These are phyloP conservation scores for Dilophus febrilis DNA, from an alignment of 2,888 invertebrate species.

Conservation along the genomic window DNA sequence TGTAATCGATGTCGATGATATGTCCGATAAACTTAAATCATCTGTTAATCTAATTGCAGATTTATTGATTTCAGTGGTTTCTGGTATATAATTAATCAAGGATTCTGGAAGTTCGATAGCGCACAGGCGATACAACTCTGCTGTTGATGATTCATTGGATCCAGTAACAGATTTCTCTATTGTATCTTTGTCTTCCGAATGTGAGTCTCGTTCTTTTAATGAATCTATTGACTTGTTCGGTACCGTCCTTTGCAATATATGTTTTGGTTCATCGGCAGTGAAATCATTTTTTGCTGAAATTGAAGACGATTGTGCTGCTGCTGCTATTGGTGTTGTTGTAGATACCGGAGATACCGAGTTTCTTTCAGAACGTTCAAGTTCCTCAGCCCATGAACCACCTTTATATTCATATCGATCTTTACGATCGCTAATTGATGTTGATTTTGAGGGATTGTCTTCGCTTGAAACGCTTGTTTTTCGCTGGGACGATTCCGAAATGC, in stretches of 20 bases:
- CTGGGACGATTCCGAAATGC: slow-evolving; percentile 31
- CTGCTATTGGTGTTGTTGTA: slow-evolving; percentile 12
- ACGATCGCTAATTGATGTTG: slow-evolving; percentile 7
- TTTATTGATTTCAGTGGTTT: slow-evolving; percentile 2
- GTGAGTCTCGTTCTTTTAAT: too few species aligned
- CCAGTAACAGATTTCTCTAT: slow-evolving; percentile 1
- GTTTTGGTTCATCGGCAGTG: slow-evolving; percentile 25
- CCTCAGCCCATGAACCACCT: slow-evolving; percentile 32
- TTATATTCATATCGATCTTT: slow-evolving; percentile 11
- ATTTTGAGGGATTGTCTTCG: slow-evolving; percentile 8
- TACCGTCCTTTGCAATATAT: slow-evolving; percentile 27
- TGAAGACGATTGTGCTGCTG: background rate
- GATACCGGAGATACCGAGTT: slow-evolving; percentile 17
- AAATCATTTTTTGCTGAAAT: background rate
- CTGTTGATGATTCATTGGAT: background rate
- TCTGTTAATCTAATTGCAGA: slow-evolving; percentile 1
- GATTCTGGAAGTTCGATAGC: slow-evolving; percentile 3
- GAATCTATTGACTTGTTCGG: too few species aligned
- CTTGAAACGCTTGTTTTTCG: slow-evolving; percentile 27
- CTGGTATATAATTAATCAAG: slow-evolving; percentile 7
- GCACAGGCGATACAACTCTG: background rate
- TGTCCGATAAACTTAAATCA: background rate
- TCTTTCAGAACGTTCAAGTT: slow-evolving; percentile 20
- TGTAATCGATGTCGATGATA: background rate
- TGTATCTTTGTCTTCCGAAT: slow-evolving; percentile 8